Base-by-base conservation (phyloP, 2,113 vertebrate genomes). In the Natator depressus region DNA sequence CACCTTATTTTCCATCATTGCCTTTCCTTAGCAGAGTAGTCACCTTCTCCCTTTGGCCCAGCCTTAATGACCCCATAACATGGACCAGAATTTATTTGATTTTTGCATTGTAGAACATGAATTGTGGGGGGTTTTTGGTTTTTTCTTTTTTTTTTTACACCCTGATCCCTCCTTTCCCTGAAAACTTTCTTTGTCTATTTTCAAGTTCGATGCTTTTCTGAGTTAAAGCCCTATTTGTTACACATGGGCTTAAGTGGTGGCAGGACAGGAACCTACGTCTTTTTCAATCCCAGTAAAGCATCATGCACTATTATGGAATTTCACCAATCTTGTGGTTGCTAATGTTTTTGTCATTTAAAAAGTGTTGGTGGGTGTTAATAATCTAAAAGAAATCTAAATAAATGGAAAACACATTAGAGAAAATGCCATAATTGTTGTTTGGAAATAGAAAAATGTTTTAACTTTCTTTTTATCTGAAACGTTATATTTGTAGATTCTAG, bases 21-120 rank as follows among this genome's bases (percentile, higher is more conserved):
- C 54, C 88, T 93, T 82, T 75, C 38, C 51, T 89, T 42, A 38
- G 72, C 8, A 27, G 6, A 75, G 55, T 6, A 75, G 2, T 72
- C 86, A 79, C 75, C 75, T 20, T 80, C 59, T 69, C 87, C 69
- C 83, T 90, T 57, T 80, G 54, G 24, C 35, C 69, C 81, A 92
- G 69, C 65, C 94, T 93, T 82, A 47, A 89, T 47, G 65, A 83
- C 54, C 90, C 88, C 42, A 59, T 84, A 89, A 89, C 91, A 94
- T 95, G 85, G 84, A 93, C 95, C 62, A 84, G 80, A 89, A 94
- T 51, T 14, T 87, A 81, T 93, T 93, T 83, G 82, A 94, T 94
- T 96, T 96, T 65, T 51, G 42, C 0, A 2, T 85, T 84, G 80
- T 79, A 93, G 91, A 90, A 75, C 0, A 19, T 69, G 16, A n/a